Evolutionary conservation across 1,140 invertebrate species (phyloP).

Genomic region (Andricus grossulariae): DNA sequence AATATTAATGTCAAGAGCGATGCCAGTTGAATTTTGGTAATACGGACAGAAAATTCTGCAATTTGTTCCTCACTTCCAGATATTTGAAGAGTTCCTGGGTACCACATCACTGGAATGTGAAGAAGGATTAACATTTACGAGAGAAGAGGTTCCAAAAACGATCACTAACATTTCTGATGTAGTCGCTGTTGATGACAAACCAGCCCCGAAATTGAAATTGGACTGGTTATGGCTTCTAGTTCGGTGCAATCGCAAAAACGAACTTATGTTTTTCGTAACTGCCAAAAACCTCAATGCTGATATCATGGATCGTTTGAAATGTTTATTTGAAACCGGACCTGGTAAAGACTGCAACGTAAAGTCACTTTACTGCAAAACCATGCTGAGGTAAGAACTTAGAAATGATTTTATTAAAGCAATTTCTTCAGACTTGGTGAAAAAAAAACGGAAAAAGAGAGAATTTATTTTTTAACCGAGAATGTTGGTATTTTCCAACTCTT

Average conservation of each 20-base stretch:
- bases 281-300: conserved; percentile 65
- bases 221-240: conserved; percentile 69
- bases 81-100: conserved; percentile 54
- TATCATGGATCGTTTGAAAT: conserved; percentile 68
- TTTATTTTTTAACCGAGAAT: no score
- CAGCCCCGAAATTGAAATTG: conserved; percentile 49
- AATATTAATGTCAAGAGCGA: neutral
- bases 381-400: conserved; percentile 62
- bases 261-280: conserved; percentile 72
- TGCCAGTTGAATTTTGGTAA: neutral
- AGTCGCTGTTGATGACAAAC: conserved; percentile 37
- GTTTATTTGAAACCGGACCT: conserved; percentile 63
- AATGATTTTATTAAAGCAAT: no score
- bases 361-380: conserved; percentile 71
- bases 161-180: neutral
- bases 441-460: no score
- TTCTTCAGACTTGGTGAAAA: no score
- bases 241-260: conserved; percentile 68
- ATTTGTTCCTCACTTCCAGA: conserved; percentile 33
- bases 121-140: conserved; percentile 3
- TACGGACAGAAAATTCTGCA: neutral
- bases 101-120: conserved; percentile 9
- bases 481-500: no score
- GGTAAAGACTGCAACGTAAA: conserved; percentile 72
- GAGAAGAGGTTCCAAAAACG: conserved; percentile 8